These are phyloP conservation scores for Apogon talboti DNA, from an alignment of 2,797 vertebrate genomes.

Conservation along the genomic window DNA sequence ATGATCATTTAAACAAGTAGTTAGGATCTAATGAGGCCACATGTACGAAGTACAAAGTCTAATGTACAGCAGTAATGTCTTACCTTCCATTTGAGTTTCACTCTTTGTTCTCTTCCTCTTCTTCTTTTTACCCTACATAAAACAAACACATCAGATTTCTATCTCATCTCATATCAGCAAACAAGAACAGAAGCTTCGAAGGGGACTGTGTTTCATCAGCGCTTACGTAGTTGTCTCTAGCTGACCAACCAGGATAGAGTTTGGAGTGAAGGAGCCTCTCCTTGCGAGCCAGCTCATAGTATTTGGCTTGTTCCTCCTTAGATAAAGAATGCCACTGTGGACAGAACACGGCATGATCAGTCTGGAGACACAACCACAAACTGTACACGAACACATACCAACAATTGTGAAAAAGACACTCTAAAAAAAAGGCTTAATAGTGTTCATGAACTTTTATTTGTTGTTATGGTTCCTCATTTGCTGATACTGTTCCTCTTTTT, in stretches of 20 bases:
- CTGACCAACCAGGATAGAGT: slow-evolving; percentile 95
- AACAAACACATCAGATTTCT: slow-evolving; percentile 8
- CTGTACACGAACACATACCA: slow-evolving; percentile 1
- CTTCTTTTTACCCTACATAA: slow-evolving; percentile 91
- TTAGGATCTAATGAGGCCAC: no score
- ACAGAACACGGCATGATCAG: not conserved
- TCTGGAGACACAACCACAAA: not conserved
- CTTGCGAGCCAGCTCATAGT: slow-evolving; percentile 93
- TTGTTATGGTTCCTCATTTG: no score
- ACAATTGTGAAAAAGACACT: not conserved
- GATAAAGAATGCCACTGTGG: slow-evolving; percentile 93
- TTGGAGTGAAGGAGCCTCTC: slow-evolving; percentile 94
- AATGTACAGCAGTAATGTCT: slow-evolving; percentile 9
- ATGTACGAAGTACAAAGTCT: no score
- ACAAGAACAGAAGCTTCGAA: not conserved
- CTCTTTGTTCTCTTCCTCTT: slow-evolving; percentile 91
- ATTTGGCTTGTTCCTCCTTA: slow-evolving; percentile 93
- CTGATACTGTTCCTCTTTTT: no score
- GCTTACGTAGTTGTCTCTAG: slow-evolving; percentile 93
- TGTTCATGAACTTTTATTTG: not conserved
- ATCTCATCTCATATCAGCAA: not conserved
- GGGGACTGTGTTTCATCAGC: not conserved
- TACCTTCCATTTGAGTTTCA: slow-evolving; percentile 83
- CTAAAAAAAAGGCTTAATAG: not conserved
- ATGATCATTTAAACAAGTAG: no score